Base-by-base conservation (phyloP, 2,113 vertebrate genomes). In the Sterrhoptilus dennistouni region DNA sequence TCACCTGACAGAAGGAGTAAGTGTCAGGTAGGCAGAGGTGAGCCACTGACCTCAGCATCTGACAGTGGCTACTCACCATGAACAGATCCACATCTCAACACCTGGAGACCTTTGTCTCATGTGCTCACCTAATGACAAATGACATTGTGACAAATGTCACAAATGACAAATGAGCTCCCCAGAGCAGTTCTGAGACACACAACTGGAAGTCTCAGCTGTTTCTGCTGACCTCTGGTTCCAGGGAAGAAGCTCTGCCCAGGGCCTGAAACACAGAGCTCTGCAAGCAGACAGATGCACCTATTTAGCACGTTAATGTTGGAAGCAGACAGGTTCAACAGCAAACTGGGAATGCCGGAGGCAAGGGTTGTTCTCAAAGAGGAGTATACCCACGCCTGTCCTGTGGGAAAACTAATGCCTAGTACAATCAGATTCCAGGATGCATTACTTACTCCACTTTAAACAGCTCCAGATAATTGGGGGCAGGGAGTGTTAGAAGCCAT, bases 251-350 rank as follows among this genome's bases (percentile, higher is more conserved):
- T 22, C 68, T 44, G 17, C 45, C 42, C 31, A 31, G 36, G 40
- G 27, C 52, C 44, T 63, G 52, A 38, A 82, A 20, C 16, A 44
- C 1, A 10, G 50, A 82, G 27, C 57, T 52, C 42, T 31, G 20
- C 19, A 81, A 9, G 8, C 81, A 82, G 74, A 60, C 61, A 71
- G 56, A 91, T 45, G 69, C 45, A 44, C 7, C 17, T 57, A 49
- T 36, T 52, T 35, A 66, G 64, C 47, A 63, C 9, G 0, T 11
- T 72, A 64, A 61, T 47, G 52, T 2, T 76, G n/a, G 35, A 59
- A 50, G 6, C 59, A 96, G 90, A 93, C 95, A 83, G 88, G 96
- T 90, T 88, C 59, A 29, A 80, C 90, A 77, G 68, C 90, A 72
- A 57, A 74, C 65, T 25, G 14, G 74, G 75, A 80, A 57, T 15